These are phyloP conservation scores for Zaprionus obscuricornis DNA, from an alignment of 2,888 invertebrate species.

Conservation along the genomic window DNA sequence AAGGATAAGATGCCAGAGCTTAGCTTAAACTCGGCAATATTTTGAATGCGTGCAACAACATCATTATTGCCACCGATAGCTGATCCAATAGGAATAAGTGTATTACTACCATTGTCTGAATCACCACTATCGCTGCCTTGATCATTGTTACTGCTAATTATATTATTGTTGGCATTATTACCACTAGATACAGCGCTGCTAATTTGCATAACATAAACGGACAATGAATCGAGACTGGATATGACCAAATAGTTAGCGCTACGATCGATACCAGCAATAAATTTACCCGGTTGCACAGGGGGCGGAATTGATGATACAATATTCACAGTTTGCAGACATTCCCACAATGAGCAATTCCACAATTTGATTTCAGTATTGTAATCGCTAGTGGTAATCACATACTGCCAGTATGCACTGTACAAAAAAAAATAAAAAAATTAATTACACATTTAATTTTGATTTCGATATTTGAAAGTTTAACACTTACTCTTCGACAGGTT, in stretches of 20 bases:
- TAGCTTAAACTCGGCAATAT: slow-evolving; percentile 93
- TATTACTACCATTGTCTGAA: slow-evolving; percentile 34
- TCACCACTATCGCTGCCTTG: slow-evolving; percentile 42
- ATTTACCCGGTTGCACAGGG: slow-evolving; percentile 54
- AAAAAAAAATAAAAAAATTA: slow-evolving; percentile 82
- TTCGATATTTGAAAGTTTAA: no score
- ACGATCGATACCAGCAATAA: slow-evolving; percentile 90
- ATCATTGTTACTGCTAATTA: slow-evolving; percentile 8
- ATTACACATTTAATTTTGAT: neutral
- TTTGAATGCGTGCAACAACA: slow-evolving; percentile 86
- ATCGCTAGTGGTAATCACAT: slow-evolving; percentile 95
- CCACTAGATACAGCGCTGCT: slow-evolving; percentile 85
- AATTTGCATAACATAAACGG: slow-evolving; percentile 92
- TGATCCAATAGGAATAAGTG: slow-evolving; percentile 16
- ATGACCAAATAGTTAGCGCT: slow-evolving; percentile 93
- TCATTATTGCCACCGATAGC: slow-evolving; percentile 23
- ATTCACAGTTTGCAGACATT: slow-evolving; percentile 93
- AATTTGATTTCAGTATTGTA: slow-evolving; percentile 95
- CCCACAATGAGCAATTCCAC: slow-evolving; percentile 98
- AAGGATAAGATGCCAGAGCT: slow-evolving; percentile 95
- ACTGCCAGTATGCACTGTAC: slow-evolving; percentile 92
- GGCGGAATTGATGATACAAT: slow-evolving; percentile 83
- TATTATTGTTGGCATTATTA: no score
- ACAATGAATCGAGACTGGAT: slow-evolving; percentile 93
- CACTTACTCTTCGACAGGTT: slow-evolving; percentile 90